A percentile compares a stretch with the other conserved stretches of the same genome.
These are phyloP conservation scores for Tetramorium bicarinatum DNA, from an alignment of 2,888 invertebrate genomes.

Conservation along the genomic window DNA sequence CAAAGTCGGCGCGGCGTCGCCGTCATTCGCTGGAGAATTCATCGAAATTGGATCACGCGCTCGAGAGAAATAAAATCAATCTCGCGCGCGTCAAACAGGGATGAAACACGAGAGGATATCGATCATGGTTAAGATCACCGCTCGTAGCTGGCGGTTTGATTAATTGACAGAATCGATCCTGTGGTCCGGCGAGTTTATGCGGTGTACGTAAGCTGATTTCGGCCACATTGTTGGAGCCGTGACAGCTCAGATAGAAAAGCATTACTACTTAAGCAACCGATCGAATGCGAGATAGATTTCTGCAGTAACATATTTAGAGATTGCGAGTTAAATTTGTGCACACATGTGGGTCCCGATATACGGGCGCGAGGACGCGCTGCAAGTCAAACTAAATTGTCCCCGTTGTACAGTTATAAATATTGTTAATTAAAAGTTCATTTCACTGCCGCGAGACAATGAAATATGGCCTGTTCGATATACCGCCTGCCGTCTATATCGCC, in stretches of 20 bases:
- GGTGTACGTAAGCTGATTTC: slow-evolving; percentile 39
- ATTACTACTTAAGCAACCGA: slow-evolving; percentile 8
- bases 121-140: slow-evolving; percentile 35
- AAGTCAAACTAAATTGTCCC: slow-evolving; percentile 25
- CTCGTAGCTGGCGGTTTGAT: slow-evolving; percentile 17
- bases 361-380: neutral
- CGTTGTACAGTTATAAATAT: slow-evolving; percentile 63
- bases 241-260: slow-evolving; percentile 15
- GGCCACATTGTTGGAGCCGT: slow-evolving; percentile 7
- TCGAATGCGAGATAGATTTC: neutral
- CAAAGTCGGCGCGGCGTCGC: neutral
- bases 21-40: slow-evolving; percentile 1
- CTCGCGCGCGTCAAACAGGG: slow-evolving; percentile 8
- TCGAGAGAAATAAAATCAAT: slow-evolving; percentile 38
- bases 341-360: neutral
- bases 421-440: slow-evolving; percentile 69
- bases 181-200: slow-evolving; percentile 37
- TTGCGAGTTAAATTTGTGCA: slow-evolving; percentile 6
- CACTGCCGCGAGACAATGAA: slow-evolving; percentile 12
- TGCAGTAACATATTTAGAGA: neutral
- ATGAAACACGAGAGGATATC: slow-evolving; percentile 28
- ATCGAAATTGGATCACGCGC: slow-evolving; percentile 27
- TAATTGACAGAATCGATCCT: slow-evolving; percentile 44
- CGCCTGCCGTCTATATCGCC: slow-evolving; percentile 44
- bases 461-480: slow-evolving; percentile 12